Percentiles rank a stretch among this genome's conserved stretches.
Evolutionary conservation across 1,140 invertebrate species (phyloP).

Genomic region (Phortica variegata): DNA sequence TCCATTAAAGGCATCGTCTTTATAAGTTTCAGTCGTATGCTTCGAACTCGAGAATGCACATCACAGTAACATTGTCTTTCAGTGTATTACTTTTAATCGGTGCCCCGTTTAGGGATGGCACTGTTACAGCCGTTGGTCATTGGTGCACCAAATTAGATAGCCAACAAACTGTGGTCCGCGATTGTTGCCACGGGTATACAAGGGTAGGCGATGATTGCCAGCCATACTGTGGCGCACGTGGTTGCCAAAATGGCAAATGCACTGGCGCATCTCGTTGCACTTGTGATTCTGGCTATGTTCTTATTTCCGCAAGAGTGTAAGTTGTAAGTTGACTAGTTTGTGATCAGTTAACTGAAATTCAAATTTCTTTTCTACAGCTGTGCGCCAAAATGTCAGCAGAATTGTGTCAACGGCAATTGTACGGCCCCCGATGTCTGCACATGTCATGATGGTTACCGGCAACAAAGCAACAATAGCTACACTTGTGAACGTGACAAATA

Average conservation of each 20-base stretch:
- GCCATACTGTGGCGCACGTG: background rate
- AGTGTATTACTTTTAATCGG: background rate
- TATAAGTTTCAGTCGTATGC: too few relatives aligned
- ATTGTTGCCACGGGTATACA: too few relatives aligned
- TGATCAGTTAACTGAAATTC: constrained; percentile 64
- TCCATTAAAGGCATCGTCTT: too few relatives aligned
- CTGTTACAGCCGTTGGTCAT: too few relatives aligned
- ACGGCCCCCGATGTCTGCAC: constrained; percentile 58
- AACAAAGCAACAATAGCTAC: background rate
- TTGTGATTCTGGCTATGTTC: constrained; percentile 62
- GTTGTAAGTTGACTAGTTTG: constrained; percentile 25
- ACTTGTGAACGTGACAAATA: too few relatives aligned
- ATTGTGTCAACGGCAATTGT: constrained; percentile 52
- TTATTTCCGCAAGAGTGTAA: constrained; percentile 46
- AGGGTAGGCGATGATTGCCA: background rate
- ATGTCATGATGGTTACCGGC: constrained; percentile 63
- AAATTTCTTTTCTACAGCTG: constrained; percentile 51
- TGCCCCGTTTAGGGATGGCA: background rate
- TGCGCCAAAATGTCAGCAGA: constrained; percentile 7
- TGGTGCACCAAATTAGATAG: too few relatives aligned
- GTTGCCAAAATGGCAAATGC: constrained; percentile 53
- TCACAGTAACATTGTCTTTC: background rate
- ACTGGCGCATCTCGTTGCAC: constrained; percentile 58
- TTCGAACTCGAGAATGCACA: too few relatives aligned
- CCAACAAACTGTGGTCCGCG: too few relatives aligned